Evolutionary conservation across 64 coral and sea anemone genomes (phyloP).

Genomic region (Montipora capricornis): DNA sequence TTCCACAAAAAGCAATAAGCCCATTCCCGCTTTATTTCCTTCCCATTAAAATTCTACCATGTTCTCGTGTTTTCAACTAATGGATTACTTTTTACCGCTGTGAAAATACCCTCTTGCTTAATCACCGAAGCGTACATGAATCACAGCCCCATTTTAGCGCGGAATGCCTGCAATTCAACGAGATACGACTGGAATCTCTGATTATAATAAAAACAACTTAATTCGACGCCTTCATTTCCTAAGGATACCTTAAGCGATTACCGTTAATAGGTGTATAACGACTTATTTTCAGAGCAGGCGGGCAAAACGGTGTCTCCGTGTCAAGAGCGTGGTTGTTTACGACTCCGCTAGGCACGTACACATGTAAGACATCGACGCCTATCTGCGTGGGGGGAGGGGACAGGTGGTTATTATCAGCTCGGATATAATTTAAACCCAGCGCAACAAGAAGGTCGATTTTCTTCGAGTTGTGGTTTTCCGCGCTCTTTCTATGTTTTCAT

Average conservation of each 20-base stretch:
- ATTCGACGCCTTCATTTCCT: slow-evolving; percentile 38
- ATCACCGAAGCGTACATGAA: background rate
- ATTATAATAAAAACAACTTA: slow-evolving; percentile 38
- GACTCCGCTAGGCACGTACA: slow-evolving; percentile 44
- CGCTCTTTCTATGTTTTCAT: too few species aligned
- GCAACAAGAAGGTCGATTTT: background rate
- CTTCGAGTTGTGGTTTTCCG: too few species aligned
- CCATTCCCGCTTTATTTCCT: too few species aligned
- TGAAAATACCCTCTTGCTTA: slow-evolving; percentile 26
- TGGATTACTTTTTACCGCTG: background rate
- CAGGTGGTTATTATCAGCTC: too few species aligned
- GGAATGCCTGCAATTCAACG: slow-evolving; percentile 24
- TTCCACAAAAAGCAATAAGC: background rate
- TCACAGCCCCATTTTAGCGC: slow-evolving; percentile 1
- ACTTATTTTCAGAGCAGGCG: slow-evolving; percentile 14
- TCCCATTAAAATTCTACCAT: background rate
- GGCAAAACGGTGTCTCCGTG: slow-evolving; percentile 30
- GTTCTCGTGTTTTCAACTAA: background rate
- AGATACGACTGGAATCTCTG: slow-evolving; percentile 19
- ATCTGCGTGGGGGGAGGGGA: background rate
- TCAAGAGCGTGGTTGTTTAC: slow-evolving; percentile 61
- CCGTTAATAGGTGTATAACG: slow-evolving; percentile 22
- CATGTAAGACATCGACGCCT: background rate
- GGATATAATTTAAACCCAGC: background rate
- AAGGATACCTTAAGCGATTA: slow-evolving; percentile 23